phyloP scores from a whole-genome alignment of 2,113 vertebrate species.

The Tonatia bakeri region DNA sequence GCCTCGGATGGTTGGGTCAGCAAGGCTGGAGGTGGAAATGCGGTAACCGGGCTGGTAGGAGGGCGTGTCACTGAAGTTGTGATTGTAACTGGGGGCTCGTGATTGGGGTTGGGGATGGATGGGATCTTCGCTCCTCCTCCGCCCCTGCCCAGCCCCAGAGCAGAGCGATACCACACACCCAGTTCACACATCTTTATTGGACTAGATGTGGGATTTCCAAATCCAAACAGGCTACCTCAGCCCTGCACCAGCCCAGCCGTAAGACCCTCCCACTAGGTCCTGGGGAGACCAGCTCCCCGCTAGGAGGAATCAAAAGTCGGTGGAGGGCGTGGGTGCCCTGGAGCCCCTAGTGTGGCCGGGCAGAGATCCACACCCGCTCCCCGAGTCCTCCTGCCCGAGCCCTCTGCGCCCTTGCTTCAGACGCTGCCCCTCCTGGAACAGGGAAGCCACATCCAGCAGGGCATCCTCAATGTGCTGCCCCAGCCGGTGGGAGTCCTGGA shows the following conservation, averaged over 20 bases:
- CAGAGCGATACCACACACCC: neutral
- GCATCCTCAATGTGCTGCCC: conserved; percentile 84
- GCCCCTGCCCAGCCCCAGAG: neutral
- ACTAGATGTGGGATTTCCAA: neutral
- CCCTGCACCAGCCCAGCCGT: neutral
- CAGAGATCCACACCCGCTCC: neutral
- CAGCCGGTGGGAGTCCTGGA: conserved; percentile 86
- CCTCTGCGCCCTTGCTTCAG: neutral
- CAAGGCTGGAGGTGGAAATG: neutral
- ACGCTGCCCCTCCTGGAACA: conserved; percentile 74
- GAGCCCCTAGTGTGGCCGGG: neutral
- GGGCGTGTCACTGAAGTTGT: neutral
- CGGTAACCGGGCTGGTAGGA: neutral
- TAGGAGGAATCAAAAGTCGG: neutral
- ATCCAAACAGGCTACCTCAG: neutral
- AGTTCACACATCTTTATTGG: conserved; percentile 56
- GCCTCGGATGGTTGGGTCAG: neutral
- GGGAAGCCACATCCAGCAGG: conserved; percentile 82
- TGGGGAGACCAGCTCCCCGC: conserved; percentile 52
- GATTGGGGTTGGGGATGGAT: no score
- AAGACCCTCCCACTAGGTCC: neutral
- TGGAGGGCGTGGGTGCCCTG: neutral
- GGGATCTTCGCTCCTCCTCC: neutral
- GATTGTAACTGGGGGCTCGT: neutral
- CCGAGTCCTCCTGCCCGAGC: neutral